These are phyloP conservation scores for Campylomormyrus tamandua DNA, from an alignment of 2,113 vertebrate genomes.

Conservation along the genomic window DNA sequence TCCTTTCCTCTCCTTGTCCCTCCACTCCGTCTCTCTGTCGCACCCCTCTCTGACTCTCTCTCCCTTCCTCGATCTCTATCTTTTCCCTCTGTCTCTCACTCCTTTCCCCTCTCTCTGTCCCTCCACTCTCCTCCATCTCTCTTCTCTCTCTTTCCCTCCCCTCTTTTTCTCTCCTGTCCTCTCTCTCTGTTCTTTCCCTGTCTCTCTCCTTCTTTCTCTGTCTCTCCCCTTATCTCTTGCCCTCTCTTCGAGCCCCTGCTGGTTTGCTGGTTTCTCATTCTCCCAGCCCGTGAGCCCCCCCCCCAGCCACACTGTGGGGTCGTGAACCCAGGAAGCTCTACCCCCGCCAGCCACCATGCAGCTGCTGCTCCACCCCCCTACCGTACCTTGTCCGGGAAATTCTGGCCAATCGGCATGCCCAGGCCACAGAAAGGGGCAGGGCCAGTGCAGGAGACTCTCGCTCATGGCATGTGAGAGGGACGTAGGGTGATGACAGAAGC, in stretches of 20 bases:
- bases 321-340: constrained; percentile 26
- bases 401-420: constrained; percentile 33
- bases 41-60: neutral
- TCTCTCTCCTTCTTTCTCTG: neutral
- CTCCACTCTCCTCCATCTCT: neutral
- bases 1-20: neutral
- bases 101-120: neutral
- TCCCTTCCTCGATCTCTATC: neutral
- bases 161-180: neutral
- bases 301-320: constrained; percentile 18
- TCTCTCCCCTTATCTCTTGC: neutral
- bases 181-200: neutral
- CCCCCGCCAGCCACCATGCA: constrained; percentile 24
- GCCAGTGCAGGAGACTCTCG: neutral
- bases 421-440: constrained; percentile 32
- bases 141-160: neutral
- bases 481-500: neutral
- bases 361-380: constrained; percentile 25
- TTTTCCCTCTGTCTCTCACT: neutral
- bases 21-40: neutral
- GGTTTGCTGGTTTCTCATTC: neutral
- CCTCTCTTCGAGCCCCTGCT: neutral
- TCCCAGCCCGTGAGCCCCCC: neutral
- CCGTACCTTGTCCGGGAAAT: constrained; percentile 39
- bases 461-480: neutral